These are phyloP conservation scores for Drosophila miranda DNA, from an alignment of 1,140 invertebrate species.

Conservation along the genomic window DNA sequence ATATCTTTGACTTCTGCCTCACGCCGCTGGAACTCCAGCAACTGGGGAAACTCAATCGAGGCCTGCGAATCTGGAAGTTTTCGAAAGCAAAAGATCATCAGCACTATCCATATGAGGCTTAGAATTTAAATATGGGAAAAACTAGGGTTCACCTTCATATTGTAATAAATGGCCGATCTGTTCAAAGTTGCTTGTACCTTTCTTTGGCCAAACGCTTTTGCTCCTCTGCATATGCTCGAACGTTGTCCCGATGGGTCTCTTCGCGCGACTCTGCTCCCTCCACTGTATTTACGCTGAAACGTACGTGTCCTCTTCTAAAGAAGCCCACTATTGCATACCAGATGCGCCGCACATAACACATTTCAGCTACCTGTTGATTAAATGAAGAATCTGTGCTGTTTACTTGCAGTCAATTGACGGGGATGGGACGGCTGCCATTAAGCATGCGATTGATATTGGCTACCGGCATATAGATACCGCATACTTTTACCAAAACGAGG, in stretches of 20 bases:
- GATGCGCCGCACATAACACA: slow-evolving; percentile 18
- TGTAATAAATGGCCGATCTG: background rate
- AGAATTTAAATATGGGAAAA: background rate
- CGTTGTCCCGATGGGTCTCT: slow-evolving; percentile 10
- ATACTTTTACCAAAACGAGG: slow-evolving; percentile 90
- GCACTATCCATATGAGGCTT: slow-evolving; percentile 44
- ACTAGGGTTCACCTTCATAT: background rate
- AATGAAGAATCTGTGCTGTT: background rate
- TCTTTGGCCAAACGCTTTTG: slow-evolving; percentile 10
- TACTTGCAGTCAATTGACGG: slow-evolving; percentile 84
- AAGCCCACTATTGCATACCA: slow-evolving; percentile 4
- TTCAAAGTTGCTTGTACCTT: slow-evolving; percentile 13
- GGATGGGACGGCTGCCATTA: slow-evolving; percentile 87
- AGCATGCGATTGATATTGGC: slow-evolving; percentile 88
- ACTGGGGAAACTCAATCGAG: slow-evolving; percentile 84
- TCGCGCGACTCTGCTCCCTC: slow-evolving; percentile 5
- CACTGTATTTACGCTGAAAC: slow-evolving; percentile 9
- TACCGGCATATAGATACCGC: slow-evolving; percentile 94
- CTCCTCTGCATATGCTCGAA: slow-evolving; percentile 1
- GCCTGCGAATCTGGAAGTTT: slow-evolving; percentile 50
- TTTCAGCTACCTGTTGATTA: slow-evolving; percentile 1
- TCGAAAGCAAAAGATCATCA: slow-evolving; percentile 51
- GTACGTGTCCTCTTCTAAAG: background rate
- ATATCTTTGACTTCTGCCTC: slow-evolving; percentile 90
- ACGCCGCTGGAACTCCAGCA: slow-evolving; percentile 85